Evolutionary conservation across 2,113 vertebrate species (phyloP).

Genomic region (Athene noctua): DNA sequence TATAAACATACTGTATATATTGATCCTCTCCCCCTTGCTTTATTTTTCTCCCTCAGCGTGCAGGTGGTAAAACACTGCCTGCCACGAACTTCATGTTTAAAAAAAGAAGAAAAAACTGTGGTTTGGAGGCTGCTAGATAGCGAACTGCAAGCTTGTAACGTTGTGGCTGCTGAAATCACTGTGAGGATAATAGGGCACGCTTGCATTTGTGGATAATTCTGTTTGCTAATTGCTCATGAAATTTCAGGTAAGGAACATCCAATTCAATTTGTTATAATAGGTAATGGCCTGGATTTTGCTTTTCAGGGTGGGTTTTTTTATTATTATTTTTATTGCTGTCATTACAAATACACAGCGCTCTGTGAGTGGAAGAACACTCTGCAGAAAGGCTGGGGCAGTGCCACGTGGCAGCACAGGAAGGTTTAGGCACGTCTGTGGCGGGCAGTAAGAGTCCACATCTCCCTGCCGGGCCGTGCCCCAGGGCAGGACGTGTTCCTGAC

Average conservation of each 20-base stretch:
- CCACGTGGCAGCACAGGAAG: neutral
- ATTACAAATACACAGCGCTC: neutral
- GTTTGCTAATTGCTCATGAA: neutral
- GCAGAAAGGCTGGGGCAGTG: neutral
- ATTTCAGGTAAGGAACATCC: neutral
- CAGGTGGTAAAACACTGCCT: conserved; percentile 75
- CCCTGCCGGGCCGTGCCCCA: neutral
- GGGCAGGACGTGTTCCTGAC: neutral
- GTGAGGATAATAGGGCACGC: neutral
- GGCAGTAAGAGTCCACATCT: neutral
- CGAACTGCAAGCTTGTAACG: conserved; percentile 15
- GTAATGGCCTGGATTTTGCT: neutral
- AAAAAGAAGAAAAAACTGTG: conserved; percentile 34
- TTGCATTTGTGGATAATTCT: neutral
- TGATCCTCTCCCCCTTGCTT: conserved; percentile 62
- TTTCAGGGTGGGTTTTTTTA: neutral
- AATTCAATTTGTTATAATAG: neutral
- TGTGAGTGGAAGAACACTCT: neutral
- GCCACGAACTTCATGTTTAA: conserved; percentile 55
- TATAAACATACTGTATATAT: conserved; percentile 71
- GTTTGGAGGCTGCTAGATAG: conserved; percentile 48
- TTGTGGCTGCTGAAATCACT: neutral
- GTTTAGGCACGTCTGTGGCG: neutral
- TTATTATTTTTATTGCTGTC: neutral
- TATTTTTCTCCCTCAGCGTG: conserved; percentile 40